Evolutionary conservation across 2,888 invertebrate genomes (phyloP).

Genomic region (Yponomeuta cagnagella): DNA sequence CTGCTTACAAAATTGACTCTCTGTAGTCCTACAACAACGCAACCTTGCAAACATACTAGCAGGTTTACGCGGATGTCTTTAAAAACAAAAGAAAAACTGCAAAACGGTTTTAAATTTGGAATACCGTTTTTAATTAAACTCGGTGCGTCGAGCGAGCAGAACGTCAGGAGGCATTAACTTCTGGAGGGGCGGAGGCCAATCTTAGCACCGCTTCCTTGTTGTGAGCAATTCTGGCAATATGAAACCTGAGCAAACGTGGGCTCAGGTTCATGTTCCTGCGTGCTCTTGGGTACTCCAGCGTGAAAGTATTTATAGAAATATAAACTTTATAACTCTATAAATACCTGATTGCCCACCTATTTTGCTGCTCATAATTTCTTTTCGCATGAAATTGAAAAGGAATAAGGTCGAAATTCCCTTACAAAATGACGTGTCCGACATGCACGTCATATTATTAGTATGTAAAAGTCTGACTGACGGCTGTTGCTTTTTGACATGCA

Average conservation of each 20-base stretch:
- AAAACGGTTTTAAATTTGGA: conserved; percentile 34
- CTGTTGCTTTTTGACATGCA: conserved; percentile 71
- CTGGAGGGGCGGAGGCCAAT: conserved; percentile 23
- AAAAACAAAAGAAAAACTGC: not conserved
- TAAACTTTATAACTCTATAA: no score
- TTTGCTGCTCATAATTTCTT: no score
- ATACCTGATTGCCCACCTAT: no score
- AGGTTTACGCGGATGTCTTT: conserved; percentile 8
- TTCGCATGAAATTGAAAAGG: no score
- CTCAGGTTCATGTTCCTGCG: no score
- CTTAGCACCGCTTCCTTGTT: conserved; percentile 14
- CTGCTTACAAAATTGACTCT: not conserved
- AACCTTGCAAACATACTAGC: not conserved
- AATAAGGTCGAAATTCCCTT: not conserved
- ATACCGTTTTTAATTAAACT: conserved; percentile 66
- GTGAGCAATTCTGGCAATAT: conserved; percentile 39
- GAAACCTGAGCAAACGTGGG: not conserved
- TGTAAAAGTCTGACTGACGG: conserved; percentile 58
- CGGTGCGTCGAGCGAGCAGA: conserved; percentile 31
- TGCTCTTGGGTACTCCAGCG: no score
- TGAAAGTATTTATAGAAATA: no score
- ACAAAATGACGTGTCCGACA: conserved; percentile 24
- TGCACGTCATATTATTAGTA: conserved; percentile 62
- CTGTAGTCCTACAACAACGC: not conserved
- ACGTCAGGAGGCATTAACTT: conserved; percentile 55